phyloP scores from a whole-genome alignment of 2,797 vertebrate species.

The Mycteria americana region DNA sequence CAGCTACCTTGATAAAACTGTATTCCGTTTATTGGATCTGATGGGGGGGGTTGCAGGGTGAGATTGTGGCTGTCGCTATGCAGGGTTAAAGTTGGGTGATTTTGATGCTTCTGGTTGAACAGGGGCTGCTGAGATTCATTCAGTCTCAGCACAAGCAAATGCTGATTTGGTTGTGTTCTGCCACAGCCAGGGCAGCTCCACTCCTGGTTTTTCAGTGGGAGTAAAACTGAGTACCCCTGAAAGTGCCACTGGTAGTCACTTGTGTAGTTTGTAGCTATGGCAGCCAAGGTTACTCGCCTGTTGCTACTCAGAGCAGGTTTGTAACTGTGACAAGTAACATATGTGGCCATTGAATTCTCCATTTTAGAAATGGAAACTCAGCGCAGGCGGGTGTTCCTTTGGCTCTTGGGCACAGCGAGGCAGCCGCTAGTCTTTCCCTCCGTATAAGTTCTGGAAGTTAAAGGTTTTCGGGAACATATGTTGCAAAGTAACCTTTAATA shows the following conservation, averaged over 20 bases:
- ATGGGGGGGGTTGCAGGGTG: fast-evolving
- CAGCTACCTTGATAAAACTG: neutral
- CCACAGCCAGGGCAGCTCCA: neutral
- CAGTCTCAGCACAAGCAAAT: neutral
- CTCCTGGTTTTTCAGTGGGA: neutral
- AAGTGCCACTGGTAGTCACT: neutral
- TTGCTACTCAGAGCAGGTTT: neutral
- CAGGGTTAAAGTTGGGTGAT: neutral
- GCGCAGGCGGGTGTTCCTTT: neutral
- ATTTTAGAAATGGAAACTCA: neutral
- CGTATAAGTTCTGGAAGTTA: neutral
- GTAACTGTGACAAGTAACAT: neutral
- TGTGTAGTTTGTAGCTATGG: neutral
- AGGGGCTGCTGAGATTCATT: neutral
- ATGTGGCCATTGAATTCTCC: neutral
- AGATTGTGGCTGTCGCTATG: neutral
- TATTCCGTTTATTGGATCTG: neutral
- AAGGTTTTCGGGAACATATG: neutral
- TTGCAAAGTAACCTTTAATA: neutral
- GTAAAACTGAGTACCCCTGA: neutral
- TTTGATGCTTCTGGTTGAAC: neutral
- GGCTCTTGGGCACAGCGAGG: fast-evolving
- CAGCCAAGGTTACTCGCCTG: neutral
- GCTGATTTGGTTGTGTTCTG: neutral
- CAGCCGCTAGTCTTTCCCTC: neutral